Percentiles rank a stretch among this genome's conserved stretches.
Evolutionary conservation across 2,888 invertebrate species (phyloP).

Genomic region (Mythimna ferrago): DNA sequence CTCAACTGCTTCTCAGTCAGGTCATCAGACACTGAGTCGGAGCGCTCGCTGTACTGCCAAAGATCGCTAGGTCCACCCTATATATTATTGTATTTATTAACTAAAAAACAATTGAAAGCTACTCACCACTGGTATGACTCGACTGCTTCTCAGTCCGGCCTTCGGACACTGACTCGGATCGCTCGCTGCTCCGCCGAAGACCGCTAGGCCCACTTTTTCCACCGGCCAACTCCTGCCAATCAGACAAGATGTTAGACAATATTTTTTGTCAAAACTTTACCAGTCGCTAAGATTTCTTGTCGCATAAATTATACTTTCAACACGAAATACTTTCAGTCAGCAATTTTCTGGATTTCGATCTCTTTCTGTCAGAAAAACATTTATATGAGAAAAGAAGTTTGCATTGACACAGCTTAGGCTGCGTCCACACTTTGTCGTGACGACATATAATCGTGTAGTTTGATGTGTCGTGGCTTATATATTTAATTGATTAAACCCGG

Average conservation of each 20-base stretch:
- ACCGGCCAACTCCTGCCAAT: conserved; percentile 84
- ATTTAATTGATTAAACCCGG: too few species aligned
- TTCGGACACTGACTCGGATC: conserved; percentile 75
- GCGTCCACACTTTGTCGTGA: too few species aligned
- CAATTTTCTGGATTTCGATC: neutral
- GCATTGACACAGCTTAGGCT: neutral
- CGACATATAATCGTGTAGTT: too few species aligned
- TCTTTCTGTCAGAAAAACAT: neutral
- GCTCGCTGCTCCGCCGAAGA: conserved; percentile 81
- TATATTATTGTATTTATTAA: too few species aligned
- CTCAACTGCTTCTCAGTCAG: too few species aligned
- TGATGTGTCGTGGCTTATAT: too few species aligned
- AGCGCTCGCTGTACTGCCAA: too few species aligned
- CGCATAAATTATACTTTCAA: neutral
- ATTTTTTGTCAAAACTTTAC: conserved; percentile 33
- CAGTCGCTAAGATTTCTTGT: conserved; percentile 34
- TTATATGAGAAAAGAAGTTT: too few species aligned
- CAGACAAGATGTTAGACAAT: conserved; percentile 31
- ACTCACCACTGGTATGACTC: conserved; percentile 81
- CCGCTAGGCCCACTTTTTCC: conserved; percentile 83
- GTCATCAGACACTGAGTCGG: too few species aligned
- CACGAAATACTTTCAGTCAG: neutral
- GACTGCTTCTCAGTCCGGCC: conserved; percentile 71
- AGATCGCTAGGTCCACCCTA: neutral
- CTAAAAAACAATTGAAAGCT: neutral